Base-by-base conservation (phyloP, 1,140 invertebrate genomes). In the Antheraea pernyi region DNA sequence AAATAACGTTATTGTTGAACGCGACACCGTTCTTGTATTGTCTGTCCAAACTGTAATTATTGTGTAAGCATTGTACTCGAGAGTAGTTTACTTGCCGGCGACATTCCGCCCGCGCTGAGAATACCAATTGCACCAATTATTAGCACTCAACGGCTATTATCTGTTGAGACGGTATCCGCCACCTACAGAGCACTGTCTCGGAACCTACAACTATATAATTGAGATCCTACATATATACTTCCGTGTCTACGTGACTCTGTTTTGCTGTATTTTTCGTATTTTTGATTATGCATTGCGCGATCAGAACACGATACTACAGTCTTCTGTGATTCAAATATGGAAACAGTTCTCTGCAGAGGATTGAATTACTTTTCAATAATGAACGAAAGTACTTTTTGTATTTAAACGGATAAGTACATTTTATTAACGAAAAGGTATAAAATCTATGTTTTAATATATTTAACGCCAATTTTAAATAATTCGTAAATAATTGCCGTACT, bases 41-140 rank as follows among this genome's bases (percentile, higher is more conserved):
- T 42, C 39, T 42, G 16, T 11, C 19, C 59, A 9, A 42, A 19
- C 30, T 46, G n/a, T 66, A 58, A 58, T 66, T 30, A 36, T 58
- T 58, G 65, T 58, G 48, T 59, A 16, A 66, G 65, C 22, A 65
- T 30, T 48, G 19, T 68, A 63, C 61, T 69, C 37, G 22, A 37
- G 39, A 63, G 46, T 63, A 46, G 61, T 64, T 42, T 46, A 61
- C 67, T 64, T 16, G 68, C 19, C n/a, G 39, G 16, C 11, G 30
- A 58, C 48, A 39, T 53, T 53, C 46, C 46, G 66, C n/a, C 13
- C 22, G 53, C 63, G 62, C 69, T 13, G 22, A 42, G 66, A 72
- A 72, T 72, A 75, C 59, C 73, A 75, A 77, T 75, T 80, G 76
- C 67, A 72, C 67, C 76, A 82, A 77, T 82, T 80, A 80, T 75